Evolutionary conservation across 2,113 vertebrate genomes (phyloP), one percentile per base, ranked within the genome.

Genomic region (Lynx canadensis): DNA sequence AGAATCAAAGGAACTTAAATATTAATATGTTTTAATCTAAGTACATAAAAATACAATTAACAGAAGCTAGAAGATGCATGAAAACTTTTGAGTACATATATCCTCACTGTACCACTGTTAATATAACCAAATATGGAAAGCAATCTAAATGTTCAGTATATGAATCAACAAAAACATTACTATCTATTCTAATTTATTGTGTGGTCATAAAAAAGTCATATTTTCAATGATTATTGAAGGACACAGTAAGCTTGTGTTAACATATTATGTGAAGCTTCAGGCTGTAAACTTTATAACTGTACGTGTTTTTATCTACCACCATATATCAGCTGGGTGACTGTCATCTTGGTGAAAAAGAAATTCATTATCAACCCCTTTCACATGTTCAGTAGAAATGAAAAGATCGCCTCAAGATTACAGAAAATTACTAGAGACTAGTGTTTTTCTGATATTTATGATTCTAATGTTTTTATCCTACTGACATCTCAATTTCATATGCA

Each of bases 271-370:
- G 55, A 89, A 93, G 41, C 10, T 29, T 66, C 18, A 69, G 36
- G 9, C 55, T 69, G 36, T 81, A 80, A 89, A 85, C 7, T 65
- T 13, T 73, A 13, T 66, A 48, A 89, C 11, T 36, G 1, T 69
- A 57, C 9, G 78, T 79, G 36, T 4, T 83, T 88, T 93, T 93
- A 90, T 50, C 68, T 83, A 73, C 36, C 78, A 69, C n/a, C 27
- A 18, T 45, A 7, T 41, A 85, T 48, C 15, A 89, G 19, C 41
- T 92, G 29, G 38, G 1, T 85, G 45, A 65, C n/a, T 48, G 3
- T n/a, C 19, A 5, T 80, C 81, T 96, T 57, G 81, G 50, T 41
- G 29, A 69, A 86, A 94, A 89, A 25, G 3, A 95, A 92, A 92
- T 63, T 29, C 25, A 81, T 89, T 92, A 86, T 81, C 60, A 92